Conservation (phyloP, 2,888 invertebrate genomes). For the Lithophane semibrunnea region DNA sequence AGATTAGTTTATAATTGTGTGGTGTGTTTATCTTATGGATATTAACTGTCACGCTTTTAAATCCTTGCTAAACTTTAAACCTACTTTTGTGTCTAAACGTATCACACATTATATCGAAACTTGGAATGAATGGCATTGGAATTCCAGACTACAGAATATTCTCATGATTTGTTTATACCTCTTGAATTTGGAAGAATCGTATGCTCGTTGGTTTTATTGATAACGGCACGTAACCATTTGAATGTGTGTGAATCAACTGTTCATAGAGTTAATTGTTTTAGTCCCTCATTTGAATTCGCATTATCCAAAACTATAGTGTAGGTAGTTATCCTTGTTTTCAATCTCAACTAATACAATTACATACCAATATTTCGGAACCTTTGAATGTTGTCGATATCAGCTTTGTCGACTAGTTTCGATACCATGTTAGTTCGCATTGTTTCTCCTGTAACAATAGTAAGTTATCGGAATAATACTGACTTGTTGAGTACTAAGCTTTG, state of each 20-base stretch:
- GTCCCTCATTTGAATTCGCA: neutral
- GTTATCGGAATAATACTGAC: conserved; percentile 18
- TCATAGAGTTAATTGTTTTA: neutral
- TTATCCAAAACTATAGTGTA: neutral
- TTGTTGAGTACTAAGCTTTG: conserved; percentile 21
- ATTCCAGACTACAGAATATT: neutral
- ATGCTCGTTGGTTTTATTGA: neutral
- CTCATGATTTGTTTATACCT: neutral
- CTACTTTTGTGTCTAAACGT: too few relatives aligned
- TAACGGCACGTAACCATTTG: too few relatives aligned
- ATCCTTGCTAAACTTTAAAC: neutral
- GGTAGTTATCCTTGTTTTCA: neutral
- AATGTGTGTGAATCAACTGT: neutral
- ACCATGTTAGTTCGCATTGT: conserved; percentile 36
- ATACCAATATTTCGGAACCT: neutral
- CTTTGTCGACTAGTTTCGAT: conserved; percentile 25
- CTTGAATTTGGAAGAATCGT: neutral
- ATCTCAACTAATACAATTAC: neutral
- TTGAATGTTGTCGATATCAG: conserved; percentile 26
- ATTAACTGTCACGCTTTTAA: conserved; percentile 7
- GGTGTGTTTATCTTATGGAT: conserved; percentile 12
- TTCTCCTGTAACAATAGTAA: conserved; percentile 35
- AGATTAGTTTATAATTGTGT: conserved; percentile 46
- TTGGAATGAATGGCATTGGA: neutral
- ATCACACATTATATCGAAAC: neutral